Base-by-base conservation (phyloP, 2,797 vertebrate genomes). In the Champsocephalus esox region DNA sequence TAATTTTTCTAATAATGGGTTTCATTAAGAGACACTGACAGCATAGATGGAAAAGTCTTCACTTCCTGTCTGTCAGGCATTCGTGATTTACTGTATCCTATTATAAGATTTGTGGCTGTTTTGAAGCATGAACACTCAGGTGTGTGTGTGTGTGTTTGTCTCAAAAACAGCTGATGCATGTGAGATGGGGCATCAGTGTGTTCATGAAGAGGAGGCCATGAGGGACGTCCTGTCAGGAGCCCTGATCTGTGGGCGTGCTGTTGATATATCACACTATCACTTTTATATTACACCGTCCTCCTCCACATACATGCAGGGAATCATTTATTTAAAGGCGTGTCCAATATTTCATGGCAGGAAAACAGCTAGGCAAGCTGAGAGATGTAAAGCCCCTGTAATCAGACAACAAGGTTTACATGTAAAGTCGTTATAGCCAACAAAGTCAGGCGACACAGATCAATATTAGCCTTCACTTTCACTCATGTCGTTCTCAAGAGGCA, bases 151-250 rank as follows among this genome's bases (percentile, higher is more conserved):
- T 4, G 3, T 28, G 24, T 28, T 3, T 63, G 50, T n/a, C 4
- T 28, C 7, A 5, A 43, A 45, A 9, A 38, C 56, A 76, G 69
- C 75, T 69, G 66, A 64, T 57, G 13, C 68, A 41, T 78, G 50
- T 70, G 63, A 75, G 61, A 51, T 49, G 19, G 34, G 70, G 45
- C 32, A 68, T 79, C 56, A 54, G 48, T 68, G 24, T n/a, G 44
- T 65, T 73, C 6, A 56, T 66, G 57, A 64, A 38, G 73, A 66
- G 45, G 67, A 17, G 48, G 19, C 32, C 74, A 68, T 32, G 44
- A 50, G 79, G 58, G 73, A 69, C 51, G 8, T 67, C 43, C 79
- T 84, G 83, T 77, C 78, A 87, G 70, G 51, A 78, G 60, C 46
- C 41, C 61, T 16, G 63, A 12, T 65, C 34, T 65, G 75, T 86